Evolutionary conservation across 2,888 invertebrate species (phyloP), one percentile per base, ranked within the genome.

Genomic region (Drosophila ustulata): DNA sequence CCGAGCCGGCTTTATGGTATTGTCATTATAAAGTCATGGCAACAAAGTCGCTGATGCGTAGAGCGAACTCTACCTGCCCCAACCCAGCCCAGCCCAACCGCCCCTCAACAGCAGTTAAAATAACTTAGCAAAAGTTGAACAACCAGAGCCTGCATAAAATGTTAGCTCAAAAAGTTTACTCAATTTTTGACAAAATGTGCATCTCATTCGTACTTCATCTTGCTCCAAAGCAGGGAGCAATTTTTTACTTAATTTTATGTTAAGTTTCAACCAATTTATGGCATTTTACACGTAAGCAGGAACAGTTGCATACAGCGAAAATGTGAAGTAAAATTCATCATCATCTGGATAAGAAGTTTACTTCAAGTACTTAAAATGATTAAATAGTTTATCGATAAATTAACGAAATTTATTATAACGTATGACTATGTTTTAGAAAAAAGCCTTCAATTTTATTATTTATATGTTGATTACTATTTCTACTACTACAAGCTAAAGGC

Each of bases 21-120:
- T 78, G 64, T 62, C 74, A 78, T 87, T 81, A 83, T 50, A 78
- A 68, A 67, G 75, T 80, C 80, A 75, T 66, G 71, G 62, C 66
- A 73, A 56, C 67, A 68, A 59, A 65, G 49, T 64, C 67, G 66
- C 41, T 64, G 61, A 47, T 39, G 76, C 66, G 71, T 71, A 26
- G 7, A 34, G 62, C 32, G 41, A 50, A 47, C 11, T 18, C 56
- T n/a, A 11, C 37, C 37, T n/a, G 37, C 25, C 5, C 26, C 43
- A 11, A 23, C 9, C 58, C n/a, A 3, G 6, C 47, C n/a, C 18
- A 13, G 11, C 41, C 11, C 34, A 34, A 11, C 4, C 18, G 26
- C 26, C 39, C 18, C 50, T 55, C 34, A 34, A 62, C n/a, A 51
- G 43, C 73, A 50, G 26, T 62, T 58, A 66, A 73, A 67, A 11